A percentile compares a stretch with the other conserved stretches of the same genome.
These are phyloP conservation scores for Pediacus dermestoides DNA, from an alignment of 2,888 invertebrate species.

Conservation along the genomic window DNA sequence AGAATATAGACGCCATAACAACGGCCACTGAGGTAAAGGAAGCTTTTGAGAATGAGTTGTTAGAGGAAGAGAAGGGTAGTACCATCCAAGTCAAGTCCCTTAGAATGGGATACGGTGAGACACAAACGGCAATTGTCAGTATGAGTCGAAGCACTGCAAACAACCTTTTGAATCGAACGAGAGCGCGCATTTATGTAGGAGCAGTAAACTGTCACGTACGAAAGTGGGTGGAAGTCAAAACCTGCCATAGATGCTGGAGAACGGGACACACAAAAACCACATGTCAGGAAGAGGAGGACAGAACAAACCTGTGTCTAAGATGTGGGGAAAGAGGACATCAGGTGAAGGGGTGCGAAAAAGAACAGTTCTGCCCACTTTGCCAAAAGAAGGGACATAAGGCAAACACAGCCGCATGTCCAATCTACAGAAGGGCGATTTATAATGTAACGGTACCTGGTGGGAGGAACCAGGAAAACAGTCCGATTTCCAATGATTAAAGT, in stretches of 20 bases:
- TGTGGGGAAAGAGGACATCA: constrained; percentile 22
- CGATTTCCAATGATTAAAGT: too few relatives aligned
- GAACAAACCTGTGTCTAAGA: constrained; percentile 18
- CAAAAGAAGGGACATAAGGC: too few relatives aligned
- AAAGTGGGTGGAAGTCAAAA: constrained; percentile 7
- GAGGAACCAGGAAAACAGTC: constrained; percentile 5
- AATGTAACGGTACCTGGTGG: too few relatives aligned
- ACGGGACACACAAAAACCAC: constrained; percentile 16
- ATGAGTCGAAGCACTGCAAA: too few relatives aligned
- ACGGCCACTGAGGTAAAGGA: constrained; percentile 4
- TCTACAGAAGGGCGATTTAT: too few relatives aligned
- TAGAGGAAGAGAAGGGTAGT: constrained; percentile 5
- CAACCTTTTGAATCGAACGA: too few relatives aligned
- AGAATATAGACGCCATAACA: constrained; percentile 9
- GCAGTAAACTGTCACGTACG: constrained; percentile 1
- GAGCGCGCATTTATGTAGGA: too few relatives aligned
- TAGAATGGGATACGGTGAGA: too few relatives aligned
- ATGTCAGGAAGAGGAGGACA: constrained; percentile 18
- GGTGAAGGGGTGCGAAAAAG: constrained; percentile 16
- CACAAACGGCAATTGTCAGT: too few relatives aligned
- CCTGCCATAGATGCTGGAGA: constrained; percentile 22
- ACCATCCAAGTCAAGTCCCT: too few relatives aligned
- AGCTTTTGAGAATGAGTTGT: constrained; percentile 8
- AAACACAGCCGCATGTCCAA: too few relatives aligned
- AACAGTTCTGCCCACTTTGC: constrained; percentile 10